Conservation (phyloP, 2,888 invertebrate genomes). For the Callyntrura sp. region DNA sequence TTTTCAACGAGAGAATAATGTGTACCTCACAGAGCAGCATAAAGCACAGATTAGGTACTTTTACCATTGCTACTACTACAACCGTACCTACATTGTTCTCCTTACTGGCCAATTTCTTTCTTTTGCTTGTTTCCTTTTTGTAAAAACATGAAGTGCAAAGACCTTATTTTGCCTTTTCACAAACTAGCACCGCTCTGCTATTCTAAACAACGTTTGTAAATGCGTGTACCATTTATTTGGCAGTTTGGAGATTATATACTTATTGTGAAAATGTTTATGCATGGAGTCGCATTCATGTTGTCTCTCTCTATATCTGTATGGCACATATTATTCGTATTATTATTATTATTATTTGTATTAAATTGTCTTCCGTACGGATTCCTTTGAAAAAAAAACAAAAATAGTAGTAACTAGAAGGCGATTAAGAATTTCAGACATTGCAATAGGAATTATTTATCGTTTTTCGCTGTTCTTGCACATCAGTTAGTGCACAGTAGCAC, state of each 20-base stretch:
- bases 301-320: too few species aligned
- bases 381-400: background rate
- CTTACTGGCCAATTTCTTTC: conserved; percentile 49
- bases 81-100: background rate
- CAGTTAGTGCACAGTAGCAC: background rate
- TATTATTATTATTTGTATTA: background rate
- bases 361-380: background rate
- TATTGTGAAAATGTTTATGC: conserved; percentile 19
- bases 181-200: background rate
- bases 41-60: conserved; percentile 22
- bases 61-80: background rate
- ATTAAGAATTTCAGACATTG: conserved; percentile 28
- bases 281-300: background rate
- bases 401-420: conserved; percentile 34
- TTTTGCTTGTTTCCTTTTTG: conserved; percentile 35
- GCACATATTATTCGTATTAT: conserved; percentile 7
- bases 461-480: background rate
- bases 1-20: background rate
- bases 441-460: conserved; percentile 51
- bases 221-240: conserved; percentile 6
- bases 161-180: conserved; percentile 60
- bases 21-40: conserved; percentile 2
- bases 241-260: conserved; percentile 38
- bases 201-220: background rate
- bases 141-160: conserved; percentile 65